Evolutionary conservation across 23 tunicate genomes (phyloP), one percentile per base, ranked within the genome.

Genomic region (Halocynthia roretzi): DNA sequence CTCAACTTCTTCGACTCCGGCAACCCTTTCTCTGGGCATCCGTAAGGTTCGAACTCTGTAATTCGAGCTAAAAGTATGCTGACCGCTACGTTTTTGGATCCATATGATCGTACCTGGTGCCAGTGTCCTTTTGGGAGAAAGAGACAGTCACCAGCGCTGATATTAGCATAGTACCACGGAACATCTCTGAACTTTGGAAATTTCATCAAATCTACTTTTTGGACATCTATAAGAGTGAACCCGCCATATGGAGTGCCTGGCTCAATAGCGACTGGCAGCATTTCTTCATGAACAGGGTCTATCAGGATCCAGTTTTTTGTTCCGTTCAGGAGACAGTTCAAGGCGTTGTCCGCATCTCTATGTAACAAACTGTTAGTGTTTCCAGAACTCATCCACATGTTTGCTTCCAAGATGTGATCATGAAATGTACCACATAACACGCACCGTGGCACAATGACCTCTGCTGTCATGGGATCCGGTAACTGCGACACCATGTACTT

Each of bases 71-170:
- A 56, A 48, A 80, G 57, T 22, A 80, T 70, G 68, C 84, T 80
- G 7, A 80, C 84, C 14, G 84, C 84, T 53, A 80, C 10, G 50
- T 80, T 80, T 71, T 62, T 80, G 20, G 9, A 44, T 12, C 84
- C 84, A 56, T 80, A 80, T 18, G 84, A 80, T 7, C 84, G 77
- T 8, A 80, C 84, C 52, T 80, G 84, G 50, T 80, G 84, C 84
- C 84, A 80, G 48, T 76, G 80, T 20, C 80, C 68, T 55, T 70
- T 80, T 21, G 84, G 84, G 6, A 80, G 64, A 71, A 80, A 80
- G 51, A 80, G 56, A 22, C 84, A 80, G 53, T 80, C 84, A 14
- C 84, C 84, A 18, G 84, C 84, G 10, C 68, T 22, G 14, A 80
- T 56, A 57, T 71, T 80, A 14, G 77, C 84, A 21, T 70, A 80